These are phyloP conservation scores for Spodoptera frugiperda DNA, from an alignment of 1,140 invertebrate genomes.

Conservation along the genomic window DNA sequence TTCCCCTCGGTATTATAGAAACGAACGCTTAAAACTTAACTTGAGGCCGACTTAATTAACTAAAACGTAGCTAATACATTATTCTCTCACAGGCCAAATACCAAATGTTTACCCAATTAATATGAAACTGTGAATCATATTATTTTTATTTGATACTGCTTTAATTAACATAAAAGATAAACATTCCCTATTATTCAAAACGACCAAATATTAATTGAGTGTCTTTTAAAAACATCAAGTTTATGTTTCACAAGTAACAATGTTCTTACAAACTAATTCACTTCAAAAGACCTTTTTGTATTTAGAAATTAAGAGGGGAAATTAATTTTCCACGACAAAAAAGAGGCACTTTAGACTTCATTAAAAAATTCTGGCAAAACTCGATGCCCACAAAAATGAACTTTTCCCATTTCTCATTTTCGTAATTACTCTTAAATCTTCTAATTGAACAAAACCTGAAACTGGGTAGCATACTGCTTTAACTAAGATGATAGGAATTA, in stretches of 20 bases:
- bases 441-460: conserved; percentile 62
- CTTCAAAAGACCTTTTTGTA: conserved; percentile 50
- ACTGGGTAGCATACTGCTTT: conserved; percentile 33
- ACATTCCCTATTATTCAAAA: neutral
- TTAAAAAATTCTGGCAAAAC: conserved; percentile 72
- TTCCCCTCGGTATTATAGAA: conserved; percentile 34
- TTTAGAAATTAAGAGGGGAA: conserved; percentile 55
- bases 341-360: conserved; percentile 71
- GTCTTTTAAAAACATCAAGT: conserved; percentile 1
- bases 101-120: conserved; percentile 8
- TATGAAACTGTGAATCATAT: conserved; percentile 13
- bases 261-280: conserved; percentile 37
- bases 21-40: conserved; percentile 26
- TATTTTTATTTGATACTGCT: neutral
- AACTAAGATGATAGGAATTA: conserved; percentile 37
- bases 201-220: conserved; percentile 19
- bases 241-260: conserved; percentile 9
- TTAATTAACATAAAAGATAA: conserved; percentile 18
- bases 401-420: conserved; percentile 81
- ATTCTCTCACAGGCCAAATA: neutral
- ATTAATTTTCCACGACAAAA: conserved; percentile 63
- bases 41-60: conserved; percentile 30
- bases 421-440: conserved; percentile 71
- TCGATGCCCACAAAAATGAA: conserved; percentile 65
- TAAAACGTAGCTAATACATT: conserved; percentile 23